Evolutionary conservation across 2,888 invertebrate genomes (phyloP).

Genomic region (Drosophila tripunctata): DNA sequence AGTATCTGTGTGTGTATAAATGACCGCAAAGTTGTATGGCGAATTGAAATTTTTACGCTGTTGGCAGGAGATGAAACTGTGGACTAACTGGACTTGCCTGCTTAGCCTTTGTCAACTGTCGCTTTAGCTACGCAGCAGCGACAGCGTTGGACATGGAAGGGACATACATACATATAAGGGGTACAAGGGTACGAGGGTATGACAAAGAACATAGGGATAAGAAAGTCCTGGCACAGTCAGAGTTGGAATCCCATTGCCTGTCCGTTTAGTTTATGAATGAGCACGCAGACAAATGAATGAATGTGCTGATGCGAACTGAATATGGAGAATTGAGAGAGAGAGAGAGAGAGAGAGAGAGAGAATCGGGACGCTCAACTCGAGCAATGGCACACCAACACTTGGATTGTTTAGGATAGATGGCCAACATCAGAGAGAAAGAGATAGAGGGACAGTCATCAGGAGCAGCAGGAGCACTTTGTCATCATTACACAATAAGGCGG

Average conservation of each 20-base stretch:
- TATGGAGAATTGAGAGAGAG: conserved; percentile 24
- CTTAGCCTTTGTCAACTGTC: conserved; percentile 76
- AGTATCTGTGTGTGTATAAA: conserved; percentile 62
- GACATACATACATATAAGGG: not conserved
- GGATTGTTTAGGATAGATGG: conserved; percentile 32
- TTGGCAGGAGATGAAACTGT: conserved; percentile 50
- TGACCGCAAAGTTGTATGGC: conserved; percentile 74
- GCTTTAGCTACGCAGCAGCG: conserved; percentile 65
- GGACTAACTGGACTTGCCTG: conserved; percentile 62
- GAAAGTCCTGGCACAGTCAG: conserved; percentile 2
- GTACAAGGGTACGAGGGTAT: too few species aligned
- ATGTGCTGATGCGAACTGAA: conserved; percentile 59
- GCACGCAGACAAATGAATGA: conserved; percentile 66
- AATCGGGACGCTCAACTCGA: not conserved
- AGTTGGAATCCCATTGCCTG: conserved; percentile 17
- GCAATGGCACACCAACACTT: conserved; percentile 6
- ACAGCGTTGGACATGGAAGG: conserved; percentile 53
- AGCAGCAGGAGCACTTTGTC: conserved; percentile 67
- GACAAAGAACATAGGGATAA: not conserved
- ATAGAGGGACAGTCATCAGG: conserved; percentile 9
- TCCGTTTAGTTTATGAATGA: conserved; percentile 72
- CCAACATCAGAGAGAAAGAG: not conserved
- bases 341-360: too few species aligned
- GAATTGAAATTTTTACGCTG: conserved; percentile 77
- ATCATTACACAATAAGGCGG: conserved; percentile 75